Evolutionary conservation across 1,140 invertebrate genomes (phyloP), one percentile per base, ranked within the genome.

Genomic region (Hycleus cichorii): DNA sequence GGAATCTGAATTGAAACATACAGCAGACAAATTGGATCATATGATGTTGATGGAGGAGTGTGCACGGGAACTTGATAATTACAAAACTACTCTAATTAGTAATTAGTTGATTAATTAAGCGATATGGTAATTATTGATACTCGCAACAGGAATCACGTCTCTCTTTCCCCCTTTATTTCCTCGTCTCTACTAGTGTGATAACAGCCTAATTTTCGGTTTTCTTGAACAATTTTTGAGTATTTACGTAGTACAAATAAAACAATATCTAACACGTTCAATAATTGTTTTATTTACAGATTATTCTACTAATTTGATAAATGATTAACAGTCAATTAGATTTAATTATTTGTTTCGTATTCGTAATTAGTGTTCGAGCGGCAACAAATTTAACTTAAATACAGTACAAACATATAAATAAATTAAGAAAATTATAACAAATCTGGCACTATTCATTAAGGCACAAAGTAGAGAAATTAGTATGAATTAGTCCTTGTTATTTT

Each of bases 21-120:
- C 82, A 0, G 83, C 84, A 3, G 81, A 84, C 48, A 83, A 83
- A 60, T 68, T 84, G n/a, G 83, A 85, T 68, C 81, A 83, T 55
- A 71, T 83, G 50, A 75, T 85, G 62, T 76, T 84, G 76, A 77
- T 83, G 73, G 76, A 80, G 49, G 79, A 81, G 48, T 81, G 76
- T 48, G 82, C 77, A 45, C 75, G 77, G 11, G 63, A 67, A 49
- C 63, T 70, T 49, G 64, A 62, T 46, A 57, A 61, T 50, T 69
- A 62, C 26, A 66, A 68, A 42, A 39, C 56, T 12, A 64, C 39
- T 51, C 56, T 27, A 55, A 45, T 38, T 32, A 38, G 39, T 26
- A 48, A 42, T 11, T 39, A 54, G n/a, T 32, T 32, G 7, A 32
- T 32, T 32, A 32, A 32, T 10, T 47, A 27, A 24, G 11, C 24